These are phyloP conservation scores for Aleiodes sp. DNA, from an alignment of 1,140 invertebrate genomes.

Conservation along the genomic window DNA sequence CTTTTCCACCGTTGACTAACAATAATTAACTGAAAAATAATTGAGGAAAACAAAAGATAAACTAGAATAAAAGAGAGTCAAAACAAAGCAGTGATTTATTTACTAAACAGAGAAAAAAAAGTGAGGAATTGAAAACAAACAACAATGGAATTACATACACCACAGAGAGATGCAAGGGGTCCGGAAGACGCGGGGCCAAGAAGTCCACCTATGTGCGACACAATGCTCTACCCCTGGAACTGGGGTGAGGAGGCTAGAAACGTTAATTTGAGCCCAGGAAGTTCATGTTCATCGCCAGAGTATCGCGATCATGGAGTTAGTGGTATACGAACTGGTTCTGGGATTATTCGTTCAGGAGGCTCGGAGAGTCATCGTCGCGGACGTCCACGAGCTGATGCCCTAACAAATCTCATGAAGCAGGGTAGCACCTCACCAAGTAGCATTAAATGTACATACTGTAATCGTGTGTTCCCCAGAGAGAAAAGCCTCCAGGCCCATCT, in stretches of 20 bases:
- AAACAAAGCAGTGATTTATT: no score
- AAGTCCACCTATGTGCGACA: constrained; percentile 60
- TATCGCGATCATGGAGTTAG: constrained; percentile 43
- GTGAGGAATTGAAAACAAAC: no score
- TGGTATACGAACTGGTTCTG: constrained; percentile 11
- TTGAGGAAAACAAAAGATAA: neutral
- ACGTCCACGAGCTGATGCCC: constrained; percentile 77
- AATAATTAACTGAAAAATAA: neutral
- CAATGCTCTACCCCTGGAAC: constrained; percentile 58
- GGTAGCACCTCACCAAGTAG: constrained; percentile 76
- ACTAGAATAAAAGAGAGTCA: neutral
- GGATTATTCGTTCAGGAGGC: constrained; percentile 34
- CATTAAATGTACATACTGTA: constrained; percentile 80
- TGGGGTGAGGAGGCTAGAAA: constrained; percentile 62
- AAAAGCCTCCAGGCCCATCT: constrained; percentile 85
- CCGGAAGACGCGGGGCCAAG: constrained; percentile 42
- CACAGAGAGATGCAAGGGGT: constrained; percentile 46
- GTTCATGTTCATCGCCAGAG: constrained; percentile 62
- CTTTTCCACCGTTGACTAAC: neutral
- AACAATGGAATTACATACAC: constrained; percentile 55
- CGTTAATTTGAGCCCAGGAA: constrained; percentile 59
- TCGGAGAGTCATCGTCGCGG: constrained; percentile 67
- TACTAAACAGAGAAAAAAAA: no score
- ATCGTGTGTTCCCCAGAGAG: constrained; percentile 81
- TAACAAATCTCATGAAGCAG: constrained; percentile 77